Evolutionary conservation across 2,888 invertebrate genomes (phyloP).

Genomic region (Nasonovia ribisnigri): DNA sequence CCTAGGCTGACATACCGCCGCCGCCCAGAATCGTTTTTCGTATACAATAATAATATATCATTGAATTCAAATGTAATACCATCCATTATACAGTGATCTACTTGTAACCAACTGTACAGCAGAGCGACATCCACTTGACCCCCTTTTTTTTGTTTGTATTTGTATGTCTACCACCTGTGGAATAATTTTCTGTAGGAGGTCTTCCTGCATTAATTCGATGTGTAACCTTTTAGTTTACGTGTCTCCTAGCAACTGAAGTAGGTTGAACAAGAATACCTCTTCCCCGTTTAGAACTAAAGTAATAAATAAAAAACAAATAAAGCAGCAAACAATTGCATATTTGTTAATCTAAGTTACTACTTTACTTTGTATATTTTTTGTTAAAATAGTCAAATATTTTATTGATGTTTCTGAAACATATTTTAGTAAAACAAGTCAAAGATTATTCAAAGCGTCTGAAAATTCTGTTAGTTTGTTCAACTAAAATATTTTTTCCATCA

Average conservation of each 20-base stretch:
- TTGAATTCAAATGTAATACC: too few relatives aligned
- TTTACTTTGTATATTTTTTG: conserved; percentile 8
- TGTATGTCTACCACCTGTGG: neutral
- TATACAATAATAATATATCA: too few relatives aligned
- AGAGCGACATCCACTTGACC: too few relatives aligned
- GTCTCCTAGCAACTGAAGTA: neutral
- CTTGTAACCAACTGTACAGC: too few relatives aligned
- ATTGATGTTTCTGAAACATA: neutral
- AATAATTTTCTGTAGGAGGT: neutral
- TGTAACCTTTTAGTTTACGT: neutral
- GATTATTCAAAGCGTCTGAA: too few relatives aligned
- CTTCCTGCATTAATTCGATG: neutral
- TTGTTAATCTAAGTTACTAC: neutral
- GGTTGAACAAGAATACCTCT: neutral
- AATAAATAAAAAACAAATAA: neutral
- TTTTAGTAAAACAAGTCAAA: neutral
- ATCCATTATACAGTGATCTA: too few relatives aligned
- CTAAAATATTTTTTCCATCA: conserved; percentile 3
- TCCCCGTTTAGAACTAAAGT: neutral
- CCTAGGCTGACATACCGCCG: too few relatives aligned
- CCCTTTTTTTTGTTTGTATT: too few relatives aligned
- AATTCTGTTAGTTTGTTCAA: conserved; percentile 1
- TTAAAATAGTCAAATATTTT: conserved; percentile 24
- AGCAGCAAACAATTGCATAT: neutral
- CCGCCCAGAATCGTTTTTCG: too few relatives aligned